A percentile compares a stretch with the other conserved stretches of the same genome.
Evolutionary conservation across 2,113 vertebrate species (phyloP).

Genomic region (Ursus arctos): DNA sequence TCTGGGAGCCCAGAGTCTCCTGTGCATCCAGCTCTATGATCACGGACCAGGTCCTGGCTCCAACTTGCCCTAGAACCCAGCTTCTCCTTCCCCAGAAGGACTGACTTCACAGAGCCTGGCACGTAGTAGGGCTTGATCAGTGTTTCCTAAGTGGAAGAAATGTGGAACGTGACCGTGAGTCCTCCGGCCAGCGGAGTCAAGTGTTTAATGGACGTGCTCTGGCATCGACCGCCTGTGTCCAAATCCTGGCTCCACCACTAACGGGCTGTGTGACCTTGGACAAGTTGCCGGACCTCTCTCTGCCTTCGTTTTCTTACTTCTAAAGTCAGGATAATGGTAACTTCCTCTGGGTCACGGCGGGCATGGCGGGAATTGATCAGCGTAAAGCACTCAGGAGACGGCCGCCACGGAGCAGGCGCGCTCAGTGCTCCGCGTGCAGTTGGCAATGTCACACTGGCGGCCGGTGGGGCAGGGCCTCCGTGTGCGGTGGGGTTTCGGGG

Average conservation of each 20-base stretch:
- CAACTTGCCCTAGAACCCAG: background rate
- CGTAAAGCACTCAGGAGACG: background rate
- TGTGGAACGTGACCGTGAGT: fast-evolving
- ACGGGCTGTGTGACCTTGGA: background rate
- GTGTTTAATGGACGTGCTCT: fast-evolving
- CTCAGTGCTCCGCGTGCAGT: fast-evolving
- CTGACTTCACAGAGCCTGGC: background rate
- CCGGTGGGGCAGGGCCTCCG: background rate
- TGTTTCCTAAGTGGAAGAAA: background rate
- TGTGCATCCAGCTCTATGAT: background rate
- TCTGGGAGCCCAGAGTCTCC: background rate
- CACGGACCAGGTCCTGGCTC: background rate
- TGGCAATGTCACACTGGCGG: background rate
- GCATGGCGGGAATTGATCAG: slow-evolving; percentile 37
- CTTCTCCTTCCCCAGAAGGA: background rate
- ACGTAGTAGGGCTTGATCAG: background rate
- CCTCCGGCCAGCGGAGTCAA: background rate
- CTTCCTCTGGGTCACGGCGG: background rate
- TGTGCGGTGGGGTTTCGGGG: background rate
- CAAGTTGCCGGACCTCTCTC: background rate
- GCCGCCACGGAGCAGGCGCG: background rate
- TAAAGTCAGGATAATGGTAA: background rate
- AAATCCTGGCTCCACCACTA: background rate
- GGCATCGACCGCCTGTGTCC: fast-evolving
- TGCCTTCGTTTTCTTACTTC: background rate